Conservation (phyloP, 2,113 vertebrate genomes). For the Sinocyclocheilus grahami region DNA sequence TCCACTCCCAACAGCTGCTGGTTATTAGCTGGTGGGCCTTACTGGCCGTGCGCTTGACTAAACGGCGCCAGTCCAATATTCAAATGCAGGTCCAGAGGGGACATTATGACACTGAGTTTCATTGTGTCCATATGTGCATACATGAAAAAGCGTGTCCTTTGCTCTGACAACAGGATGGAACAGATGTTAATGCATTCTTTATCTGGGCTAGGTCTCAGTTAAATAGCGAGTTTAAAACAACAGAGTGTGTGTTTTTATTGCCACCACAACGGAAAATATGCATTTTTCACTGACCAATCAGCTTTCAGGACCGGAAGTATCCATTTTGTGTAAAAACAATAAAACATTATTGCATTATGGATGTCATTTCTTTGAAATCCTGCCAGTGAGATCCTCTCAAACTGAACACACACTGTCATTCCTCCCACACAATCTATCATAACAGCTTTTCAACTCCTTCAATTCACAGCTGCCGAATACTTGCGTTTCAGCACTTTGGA, state of each 20-base stretch:
- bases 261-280: background rate
- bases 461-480: conserved; percentile 37
- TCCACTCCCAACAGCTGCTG: conserved; percentile 76
- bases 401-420: conserved; percentile 26
- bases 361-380: conserved; percentile 39
- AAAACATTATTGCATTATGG: conserved; percentile 37
- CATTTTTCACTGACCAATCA: background rate
- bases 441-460: conserved; percentile 39
- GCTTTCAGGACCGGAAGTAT: background rate
- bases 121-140: conserved; percentile 11
- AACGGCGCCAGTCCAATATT: conserved; percentile 65
- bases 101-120: conserved; percentile 47
- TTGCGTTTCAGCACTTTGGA: conserved; percentile 26
- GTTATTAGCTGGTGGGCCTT: conserved; percentile 66
- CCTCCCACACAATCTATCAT: conserved; percentile 27
- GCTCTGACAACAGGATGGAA: background rate
- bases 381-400: background rate
- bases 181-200: conserved; percentile 27
- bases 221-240: background rate
- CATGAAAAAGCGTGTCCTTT: background rate
- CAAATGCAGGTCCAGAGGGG: conserved; percentile 60
- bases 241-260: background rate
- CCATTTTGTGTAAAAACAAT: background rate
- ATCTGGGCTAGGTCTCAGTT: background rate
- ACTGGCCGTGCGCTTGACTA: conserved; percentile 59